phyloP scores from a whole-genome alignment of 2,888 invertebrate species.

The Nipponacmea schrenckii region DNA sequence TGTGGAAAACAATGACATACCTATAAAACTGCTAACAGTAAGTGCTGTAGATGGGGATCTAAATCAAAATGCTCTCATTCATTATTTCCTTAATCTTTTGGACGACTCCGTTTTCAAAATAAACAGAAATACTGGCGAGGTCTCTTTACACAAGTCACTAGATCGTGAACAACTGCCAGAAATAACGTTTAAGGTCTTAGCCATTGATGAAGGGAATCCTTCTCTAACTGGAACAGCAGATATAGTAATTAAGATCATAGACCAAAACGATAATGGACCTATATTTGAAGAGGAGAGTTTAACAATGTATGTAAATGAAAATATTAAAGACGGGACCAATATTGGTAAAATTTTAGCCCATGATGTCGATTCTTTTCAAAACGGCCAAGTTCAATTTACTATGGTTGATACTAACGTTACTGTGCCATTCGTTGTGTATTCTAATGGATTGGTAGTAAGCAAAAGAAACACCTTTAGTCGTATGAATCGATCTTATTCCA shows the following conservation, averaged over 20 bases:
- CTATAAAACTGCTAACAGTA: slow-evolving; percentile 34
- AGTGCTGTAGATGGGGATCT: slow-evolving; percentile 41
- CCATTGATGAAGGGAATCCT: slow-evolving; percentile 29
- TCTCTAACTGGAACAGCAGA: slow-evolving; percentile 29
- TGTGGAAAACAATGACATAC: slow-evolving; percentile 37
- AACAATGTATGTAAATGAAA: slow-evolving; percentile 31
- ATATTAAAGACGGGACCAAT: slow-evolving; percentile 18
- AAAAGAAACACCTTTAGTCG: slow-evolving; percentile 9
- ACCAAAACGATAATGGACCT: slow-evolving; percentile 35
- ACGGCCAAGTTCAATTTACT: slow-evolving; percentile 22
- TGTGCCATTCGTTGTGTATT: slow-evolving; percentile 24
- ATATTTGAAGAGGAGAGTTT: slow-evolving; percentile 19
- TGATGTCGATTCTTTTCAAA: slow-evolving; percentile 29
- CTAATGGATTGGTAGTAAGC: slow-evolving; percentile 19
- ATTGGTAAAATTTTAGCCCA: slow-evolving; percentile 25
- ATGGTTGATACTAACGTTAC: slow-evolving; percentile 7
- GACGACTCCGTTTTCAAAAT: slow-evolving; percentile 28
- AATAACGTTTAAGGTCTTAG: slow-evolving; percentile 28
- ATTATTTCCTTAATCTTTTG: slow-evolving; percentile 31
- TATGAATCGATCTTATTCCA: slow-evolving; percentile 42
- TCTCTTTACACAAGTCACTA: slow-evolving; percentile 22
- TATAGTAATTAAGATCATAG: slow-evolving; percentile 27
- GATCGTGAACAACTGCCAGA: slow-evolving; percentile 31
- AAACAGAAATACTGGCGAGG: slow-evolving; percentile 29
- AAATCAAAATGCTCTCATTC: slow-evolving; percentile 31